Base-by-base conservation (phyloP, 1,140 invertebrate genomes). In the Sycophaga agraensis region DNA sequence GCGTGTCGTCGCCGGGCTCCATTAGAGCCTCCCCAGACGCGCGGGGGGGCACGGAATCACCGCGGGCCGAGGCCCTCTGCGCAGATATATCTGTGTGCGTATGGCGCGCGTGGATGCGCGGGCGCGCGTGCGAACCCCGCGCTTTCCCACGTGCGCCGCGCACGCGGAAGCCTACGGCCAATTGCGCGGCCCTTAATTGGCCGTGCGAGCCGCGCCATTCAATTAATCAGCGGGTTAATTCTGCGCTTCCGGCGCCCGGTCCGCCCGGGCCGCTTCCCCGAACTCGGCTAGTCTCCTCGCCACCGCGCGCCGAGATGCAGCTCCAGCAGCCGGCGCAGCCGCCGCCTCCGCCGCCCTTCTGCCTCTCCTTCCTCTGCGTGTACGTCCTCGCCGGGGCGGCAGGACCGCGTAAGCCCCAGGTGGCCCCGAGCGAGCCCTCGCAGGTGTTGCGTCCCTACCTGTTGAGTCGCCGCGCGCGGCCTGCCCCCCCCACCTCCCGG, bases 191-290 rank as follows among this genome's bases (percentile, higher is more conserved):
- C 28, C 28, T 31, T 55, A 61, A 61, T 55, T 61, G 59, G 43
- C 51, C 59, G 59, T 55, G 59, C 59, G 59, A 61, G 40, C 1
- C n/a, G 28, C 70, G 68, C 66, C 14, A 62, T 68, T 70, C 71
- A 71, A 76, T 80, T 79, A 79, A 79, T 78, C 17, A 68, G 71
- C 28, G 11, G 28, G 28, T 76, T 72, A 77, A 79, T 76, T 78
- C 68, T n/a, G 68, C 72, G 67, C 70, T 79, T 80, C 76, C 78
- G 59, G 55, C 40, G 16, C 50, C 4, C 17, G 14, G 28, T 4
- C 28, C 28, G 28, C 28, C 5, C n/a, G n/a, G n/a, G n/a, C n/a
- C n/a, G n/a, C n/a, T n/a, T n/a, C n/a, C n/a, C n/a, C n/a, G n/a
- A n/a, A n/a, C n/a, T n/a, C n/a, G n/a, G n/a, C n/a, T n/a, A n/a